Evolutionary conservation across 2,797 vertebrate species (phyloP).

Genomic region (Pempheris klunzingeri): DNA sequence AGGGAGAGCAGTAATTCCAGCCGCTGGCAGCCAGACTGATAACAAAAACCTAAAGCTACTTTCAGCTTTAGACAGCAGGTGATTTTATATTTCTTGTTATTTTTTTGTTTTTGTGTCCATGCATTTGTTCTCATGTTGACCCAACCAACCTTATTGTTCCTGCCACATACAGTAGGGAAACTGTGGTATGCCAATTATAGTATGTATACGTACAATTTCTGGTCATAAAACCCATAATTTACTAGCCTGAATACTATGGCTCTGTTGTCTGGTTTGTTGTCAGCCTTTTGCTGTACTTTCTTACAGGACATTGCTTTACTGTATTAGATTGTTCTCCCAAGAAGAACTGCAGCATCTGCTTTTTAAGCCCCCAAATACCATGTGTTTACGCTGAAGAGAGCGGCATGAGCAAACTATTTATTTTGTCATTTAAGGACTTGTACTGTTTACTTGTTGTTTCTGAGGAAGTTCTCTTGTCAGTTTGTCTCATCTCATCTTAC

Average conservation of each 20-base stretch:
- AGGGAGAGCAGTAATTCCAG: slow-evolving; percentile 59
- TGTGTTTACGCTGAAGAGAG: neutral
- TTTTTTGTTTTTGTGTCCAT: neutral
- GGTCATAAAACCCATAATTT: slow-evolving; percentile 11
- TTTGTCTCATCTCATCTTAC: neutral
- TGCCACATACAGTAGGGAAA: slow-evolving; percentile 2
- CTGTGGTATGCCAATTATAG: slow-evolving; percentile 1
- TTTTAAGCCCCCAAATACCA: neutral
- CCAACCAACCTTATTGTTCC: slow-evolving; percentile 1
- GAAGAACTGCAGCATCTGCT: neutral
- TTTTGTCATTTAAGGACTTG: neutral
- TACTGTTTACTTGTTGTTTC: neutral
- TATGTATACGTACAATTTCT: neutral
- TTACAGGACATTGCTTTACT: neutral
- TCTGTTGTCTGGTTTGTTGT: neutral
- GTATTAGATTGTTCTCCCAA: neutral
- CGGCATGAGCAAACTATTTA: too few relatives aligned
- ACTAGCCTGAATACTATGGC: neutral
- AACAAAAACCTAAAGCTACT: slow-evolving; percentile 45
- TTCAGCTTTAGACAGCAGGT: slow-evolving; percentile 45
- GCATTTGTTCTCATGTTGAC: slow-evolving; percentile 11
- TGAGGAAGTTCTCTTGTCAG: neutral
- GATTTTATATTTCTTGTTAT: slow-evolving; percentile 25
- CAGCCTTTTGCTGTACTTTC: neutral
- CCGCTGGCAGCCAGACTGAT: slow-evolving; percentile 52